Evolutionary conservation across 2,888 invertebrate genomes (phyloP), one percentile per base, ranked within the genome.

Genomic region (Leptopilina syphax): DNA sequence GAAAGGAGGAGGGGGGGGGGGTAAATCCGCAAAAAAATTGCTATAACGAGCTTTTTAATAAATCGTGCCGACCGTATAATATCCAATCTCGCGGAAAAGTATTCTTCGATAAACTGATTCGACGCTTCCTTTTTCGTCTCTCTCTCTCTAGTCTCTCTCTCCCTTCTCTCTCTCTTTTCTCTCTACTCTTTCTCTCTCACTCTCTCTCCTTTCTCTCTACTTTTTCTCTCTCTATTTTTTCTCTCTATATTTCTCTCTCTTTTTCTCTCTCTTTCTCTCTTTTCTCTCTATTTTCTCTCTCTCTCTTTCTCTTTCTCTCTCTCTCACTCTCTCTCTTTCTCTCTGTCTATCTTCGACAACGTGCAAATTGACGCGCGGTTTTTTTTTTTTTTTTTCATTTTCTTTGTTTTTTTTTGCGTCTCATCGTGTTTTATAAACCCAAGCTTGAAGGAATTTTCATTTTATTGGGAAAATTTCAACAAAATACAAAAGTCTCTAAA

Each of bases 1-100:
- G 1, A 10, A 10, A 10, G 12, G 50, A 1, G 10, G 10, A 0
- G 7, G 12, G 12, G 50, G 12, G 3, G 9, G 50, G 12, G 9
- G 18, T 54, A 73, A 73, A 73, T 60, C 73, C 57, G 73, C 57
- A 73, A 57, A 57, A 50, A 73, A 73, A 57, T 54, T 27, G 34
- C 57, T 57, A 13, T 73, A 73, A 57, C 73, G 57, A 73, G 73
- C 57, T n/a, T 73, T 73, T 73, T 73, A 73, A 73, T 73, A 73
- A 73, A 57, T 57, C 34, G 57, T 27, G n/a, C 57, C 10, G n/a
- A 73, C 73, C 54, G 34, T 57, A 73, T 73, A 73, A 73, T 73
- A 73, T 73, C 73, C 73, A 57, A 73, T 73, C 73, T 73, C n/a
- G n/a, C 73, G 57, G 57, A 73, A 73, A 73, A 50, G 54, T 73